A percentile compares a stretch with the other conserved stretches of the same genome.
phyloP scores from a whole-genome alignment of 2,888 invertebrate species.

The Synergus umbraculus region DNA sequence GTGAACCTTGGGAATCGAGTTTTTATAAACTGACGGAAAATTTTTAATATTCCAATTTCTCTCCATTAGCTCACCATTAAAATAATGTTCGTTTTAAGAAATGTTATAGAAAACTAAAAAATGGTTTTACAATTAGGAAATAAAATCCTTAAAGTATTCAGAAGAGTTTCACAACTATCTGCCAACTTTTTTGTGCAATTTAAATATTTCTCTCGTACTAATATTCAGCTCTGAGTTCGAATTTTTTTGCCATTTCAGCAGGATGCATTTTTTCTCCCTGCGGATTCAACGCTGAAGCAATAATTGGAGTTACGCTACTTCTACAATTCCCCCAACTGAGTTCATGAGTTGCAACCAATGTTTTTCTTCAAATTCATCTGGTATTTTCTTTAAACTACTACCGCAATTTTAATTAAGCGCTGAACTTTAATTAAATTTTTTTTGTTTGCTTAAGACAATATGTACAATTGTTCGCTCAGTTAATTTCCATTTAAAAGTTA shows the following conservation, averaged over 20 bases:
- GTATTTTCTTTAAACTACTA: slow-evolving; percentile 23
- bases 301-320: slow-evolving; percentile 23
- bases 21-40: slow-evolving; percentile 1
- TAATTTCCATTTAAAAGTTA: no score
- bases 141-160: not conserved
- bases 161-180: not conserved
- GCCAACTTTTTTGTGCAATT: slow-evolving; percentile 18
- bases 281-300: slow-evolving; percentile 32
- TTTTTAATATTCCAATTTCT: slow-evolving; percentile 18
- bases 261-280: slow-evolving; percentile 17
- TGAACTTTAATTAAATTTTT: not conserved
- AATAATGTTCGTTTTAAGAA: not conserved
- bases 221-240: slow-evolving; percentile 7
- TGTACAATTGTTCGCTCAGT: no score
- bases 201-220: slow-evolving; percentile 17
- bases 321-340: slow-evolving; percentile 8
- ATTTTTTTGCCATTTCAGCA: slow-evolving; percentile 28
- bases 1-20: slow-evolving; percentile 29
- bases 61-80: not conserved
- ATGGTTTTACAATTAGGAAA: not conserved
- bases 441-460: no score
- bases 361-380: slow-evolving; percentile 22
- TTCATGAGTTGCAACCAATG: slow-evolving; percentile 7
- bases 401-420: not conserved
- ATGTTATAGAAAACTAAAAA: not conserved